phyloP scores from a whole-genome alignment of 2,888 invertebrate species.

The Acanthosepion lycidas region DNA sequence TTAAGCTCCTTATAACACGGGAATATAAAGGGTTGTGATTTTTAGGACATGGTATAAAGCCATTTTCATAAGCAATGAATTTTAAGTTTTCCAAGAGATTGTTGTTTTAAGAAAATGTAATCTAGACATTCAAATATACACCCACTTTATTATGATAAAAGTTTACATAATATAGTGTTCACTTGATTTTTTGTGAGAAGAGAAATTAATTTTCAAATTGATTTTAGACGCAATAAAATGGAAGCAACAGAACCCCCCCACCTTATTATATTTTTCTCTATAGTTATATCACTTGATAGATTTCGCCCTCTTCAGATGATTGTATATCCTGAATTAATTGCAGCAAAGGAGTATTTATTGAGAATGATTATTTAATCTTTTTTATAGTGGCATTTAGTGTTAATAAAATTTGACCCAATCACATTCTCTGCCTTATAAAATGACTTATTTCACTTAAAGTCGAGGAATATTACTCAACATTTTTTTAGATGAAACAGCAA shows the following conservation, averaged over 20 bases:
- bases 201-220: neutral
- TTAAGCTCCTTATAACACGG: neutral
- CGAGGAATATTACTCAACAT: neutral
- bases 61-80: neutral
- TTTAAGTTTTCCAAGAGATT: neutral
- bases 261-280: neutral
- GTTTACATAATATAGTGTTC: neutral
- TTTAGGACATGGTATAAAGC: neutral
- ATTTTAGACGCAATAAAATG: neutral
- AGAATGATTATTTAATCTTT: neutral
- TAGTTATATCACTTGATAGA: neutral
- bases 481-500: neutral
- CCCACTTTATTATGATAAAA: neutral
- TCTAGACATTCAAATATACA: neutral
- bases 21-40: neutral
- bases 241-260: too few species aligned
- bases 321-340: neutral
- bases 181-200: neutral
- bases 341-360: neutral
- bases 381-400: neutral
- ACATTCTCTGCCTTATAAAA: neutral
- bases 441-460: neutral
- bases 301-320: neutral
- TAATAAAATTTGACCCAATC: neutral
- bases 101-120: neutral